Conservation (phyloP, 2,113 vertebrate genomes). For the Neofelis nebulosa region DNA sequence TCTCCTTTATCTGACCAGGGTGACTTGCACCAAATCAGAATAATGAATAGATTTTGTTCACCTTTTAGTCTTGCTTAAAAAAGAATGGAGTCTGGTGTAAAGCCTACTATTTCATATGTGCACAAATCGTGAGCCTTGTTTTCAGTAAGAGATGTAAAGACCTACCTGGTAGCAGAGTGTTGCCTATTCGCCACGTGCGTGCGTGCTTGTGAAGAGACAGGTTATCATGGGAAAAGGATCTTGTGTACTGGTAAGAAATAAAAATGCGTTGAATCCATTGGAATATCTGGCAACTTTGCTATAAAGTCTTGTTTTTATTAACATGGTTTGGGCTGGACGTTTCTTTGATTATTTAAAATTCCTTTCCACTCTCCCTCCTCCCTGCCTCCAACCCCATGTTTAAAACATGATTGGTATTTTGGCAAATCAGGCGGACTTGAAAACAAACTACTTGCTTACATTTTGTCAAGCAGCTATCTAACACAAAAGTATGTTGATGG, state of each 20-base stretch:
- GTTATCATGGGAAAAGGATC: conserved; percentile 25
- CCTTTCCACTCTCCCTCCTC: conserved; percentile 48
- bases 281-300: conserved; percentile 52
- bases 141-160: not conserved
- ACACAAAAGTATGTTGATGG: not conserved
- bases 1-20: conserved; percentile 14
- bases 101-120: conserved; percentile 31
- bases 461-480: conserved; percentile 6
- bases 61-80: not conserved
- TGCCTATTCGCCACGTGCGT: not conserved
- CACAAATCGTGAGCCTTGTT: not conserved
- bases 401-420: conserved; percentile 61
- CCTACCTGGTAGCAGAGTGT: not conserved
- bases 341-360: conserved; percentile 68
- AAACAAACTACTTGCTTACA: conserved; percentile 52
- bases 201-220: conserved; percentile 41
- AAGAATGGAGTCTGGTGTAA: not conserved
- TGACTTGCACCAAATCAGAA: not conserved
- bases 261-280: conserved; percentile 47
- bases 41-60: not conserved
- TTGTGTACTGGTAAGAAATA: conserved; percentile 41
- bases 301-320: conserved; percentile 71
- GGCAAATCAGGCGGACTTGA: conserved; percentile 15
- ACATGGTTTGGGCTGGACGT: conserved; percentile 63
- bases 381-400: not conserved